Evolutionary conservation across 2,888 invertebrate genomes (phyloP).

Genomic region (Drosophila anomalata): DNA sequence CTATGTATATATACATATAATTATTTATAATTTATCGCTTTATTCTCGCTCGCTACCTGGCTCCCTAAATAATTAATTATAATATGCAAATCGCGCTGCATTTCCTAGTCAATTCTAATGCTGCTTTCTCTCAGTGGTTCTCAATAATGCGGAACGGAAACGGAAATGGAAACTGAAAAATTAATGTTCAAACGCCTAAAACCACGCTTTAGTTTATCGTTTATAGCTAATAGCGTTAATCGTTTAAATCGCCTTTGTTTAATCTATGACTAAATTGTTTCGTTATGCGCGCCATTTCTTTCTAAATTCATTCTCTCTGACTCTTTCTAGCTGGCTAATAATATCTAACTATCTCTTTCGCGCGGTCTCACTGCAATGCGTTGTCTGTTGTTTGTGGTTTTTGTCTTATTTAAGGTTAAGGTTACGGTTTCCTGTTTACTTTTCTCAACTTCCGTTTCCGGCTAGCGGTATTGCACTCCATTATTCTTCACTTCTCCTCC

Average conservation of each 20-base stretch:
- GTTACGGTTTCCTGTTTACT: slow-evolving; percentile 17
- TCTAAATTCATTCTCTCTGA: not conserved
- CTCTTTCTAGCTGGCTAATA: slow-evolving; percentile 36
- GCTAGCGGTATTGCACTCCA: slow-evolving; percentile 39
- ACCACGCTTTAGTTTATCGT: slow-evolving; percentile 21
- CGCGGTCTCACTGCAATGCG: slow-evolving; percentile 51
- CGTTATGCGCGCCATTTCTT: slow-evolving; percentile 29
- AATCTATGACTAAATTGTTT: slow-evolving; percentile 35
- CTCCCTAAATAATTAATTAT: slow-evolving; percentile 46
- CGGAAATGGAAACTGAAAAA: not conserved
- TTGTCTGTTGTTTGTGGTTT: slow-evolving; percentile 43
- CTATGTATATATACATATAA: slow-evolving; percentile 43
- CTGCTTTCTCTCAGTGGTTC: slow-evolving; percentile 16
- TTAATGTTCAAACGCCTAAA: slow-evolving; percentile 18
- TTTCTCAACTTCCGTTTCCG: slow-evolving; percentile 39
- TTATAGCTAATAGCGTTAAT: not conserved
- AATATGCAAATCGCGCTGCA: slow-evolving; percentile 46
- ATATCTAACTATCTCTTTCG: slow-evolving; percentile 40
- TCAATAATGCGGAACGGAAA: not conserved
- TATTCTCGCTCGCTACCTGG: slow-evolving; percentile 42
- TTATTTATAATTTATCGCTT: slow-evolving; percentile 46
- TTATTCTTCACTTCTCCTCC: slow-evolving; percentile 35
- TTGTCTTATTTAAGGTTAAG: slow-evolving; percentile 15
- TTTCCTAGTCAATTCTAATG: slow-evolving; percentile 34
- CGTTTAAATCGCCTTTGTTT: slow-evolving; percentile 10